These are phyloP conservation scores for Hydraecia micacea DNA, from an alignment of 2,888 invertebrate species.

Conservation along the genomic window DNA sequence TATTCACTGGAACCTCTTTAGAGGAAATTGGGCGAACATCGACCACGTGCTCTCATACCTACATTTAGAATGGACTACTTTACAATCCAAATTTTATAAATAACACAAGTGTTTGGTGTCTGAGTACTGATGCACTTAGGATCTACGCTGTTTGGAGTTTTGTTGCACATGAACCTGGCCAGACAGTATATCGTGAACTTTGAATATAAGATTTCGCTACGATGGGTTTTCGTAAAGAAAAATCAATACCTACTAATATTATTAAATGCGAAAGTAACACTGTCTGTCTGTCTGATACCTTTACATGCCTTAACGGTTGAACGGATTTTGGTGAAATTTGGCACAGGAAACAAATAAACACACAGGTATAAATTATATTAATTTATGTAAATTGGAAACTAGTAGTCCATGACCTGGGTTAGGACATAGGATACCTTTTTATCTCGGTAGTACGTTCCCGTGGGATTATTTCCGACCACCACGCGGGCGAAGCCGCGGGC, in stretches of 20 bases:
- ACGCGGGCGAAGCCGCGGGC: too few relatives aligned
- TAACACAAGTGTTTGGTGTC: constrained; percentile 12
- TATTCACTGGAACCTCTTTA: constrained; percentile 17
- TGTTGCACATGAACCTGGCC: background rate
- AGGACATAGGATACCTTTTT: background rate
- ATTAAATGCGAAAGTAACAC: background rate
- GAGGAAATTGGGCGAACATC: constrained; percentile 19
- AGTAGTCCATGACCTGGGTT: background rate
- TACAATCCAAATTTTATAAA: constrained; percentile 13
- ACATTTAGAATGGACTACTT: constrained; percentile 35
- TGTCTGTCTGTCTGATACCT: background rate
- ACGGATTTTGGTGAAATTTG: background rate
- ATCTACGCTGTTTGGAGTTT: background rate
- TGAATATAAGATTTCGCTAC: background rate
- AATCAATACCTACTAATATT: background rate
- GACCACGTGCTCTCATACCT: constrained; percentile 32
- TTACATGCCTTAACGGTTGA: background rate
- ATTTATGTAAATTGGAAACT: background rate
- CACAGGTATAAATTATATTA: background rate
- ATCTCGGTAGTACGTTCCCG: background rate
- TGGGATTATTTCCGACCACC: background rate
- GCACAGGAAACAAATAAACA: too few relatives aligned
- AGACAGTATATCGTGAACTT: background rate
- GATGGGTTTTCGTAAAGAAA: background rate
- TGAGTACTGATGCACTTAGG: constrained; percentile 17